These are phyloP conservation scores for Halcyon badia DNA, from an alignment of 2,797 vertebrate genomes.

Conservation along the genomic window DNA sequence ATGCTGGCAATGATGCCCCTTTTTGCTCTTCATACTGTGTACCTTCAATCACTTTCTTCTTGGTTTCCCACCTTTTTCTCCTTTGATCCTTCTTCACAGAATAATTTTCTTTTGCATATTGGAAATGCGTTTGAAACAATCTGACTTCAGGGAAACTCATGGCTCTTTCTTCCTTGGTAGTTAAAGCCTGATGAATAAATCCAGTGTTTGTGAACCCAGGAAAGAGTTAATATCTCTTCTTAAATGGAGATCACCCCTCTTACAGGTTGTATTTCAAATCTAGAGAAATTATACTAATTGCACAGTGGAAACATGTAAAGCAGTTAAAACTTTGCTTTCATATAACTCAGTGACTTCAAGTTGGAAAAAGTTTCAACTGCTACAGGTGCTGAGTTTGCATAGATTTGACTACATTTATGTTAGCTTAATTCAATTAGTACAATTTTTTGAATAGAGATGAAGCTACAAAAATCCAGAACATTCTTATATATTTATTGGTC, in stretches of 20 bases:
- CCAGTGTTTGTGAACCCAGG: neutral
- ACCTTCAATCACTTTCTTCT: neutral
- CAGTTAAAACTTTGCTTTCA: neutral
- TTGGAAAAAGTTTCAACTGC: neutral
- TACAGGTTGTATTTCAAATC: neutral
- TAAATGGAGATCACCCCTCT: neutral
- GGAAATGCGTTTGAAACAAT: neutral
- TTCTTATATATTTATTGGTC: neutral
- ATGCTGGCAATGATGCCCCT: neutral
- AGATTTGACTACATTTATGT: neutral
- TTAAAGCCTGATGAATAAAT: neutral
- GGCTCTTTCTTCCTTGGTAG: neutral
- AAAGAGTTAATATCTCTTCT: neutral
- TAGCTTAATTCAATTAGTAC: neutral
- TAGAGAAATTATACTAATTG: neutral
- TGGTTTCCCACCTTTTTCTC: neutral
- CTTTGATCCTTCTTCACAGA: neutral
- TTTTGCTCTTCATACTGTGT: neutral
- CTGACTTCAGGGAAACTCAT: neutral
- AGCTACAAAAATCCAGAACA: fast-evolving
- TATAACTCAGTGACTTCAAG: neutral
- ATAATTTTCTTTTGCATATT: neutral
- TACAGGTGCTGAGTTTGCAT: neutral
- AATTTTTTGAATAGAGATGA: neutral
- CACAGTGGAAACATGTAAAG: neutral